phyloP scores from a whole-genome alignment of 1,140 invertebrate species.

The Brachionus calyciflorus region DNA sequence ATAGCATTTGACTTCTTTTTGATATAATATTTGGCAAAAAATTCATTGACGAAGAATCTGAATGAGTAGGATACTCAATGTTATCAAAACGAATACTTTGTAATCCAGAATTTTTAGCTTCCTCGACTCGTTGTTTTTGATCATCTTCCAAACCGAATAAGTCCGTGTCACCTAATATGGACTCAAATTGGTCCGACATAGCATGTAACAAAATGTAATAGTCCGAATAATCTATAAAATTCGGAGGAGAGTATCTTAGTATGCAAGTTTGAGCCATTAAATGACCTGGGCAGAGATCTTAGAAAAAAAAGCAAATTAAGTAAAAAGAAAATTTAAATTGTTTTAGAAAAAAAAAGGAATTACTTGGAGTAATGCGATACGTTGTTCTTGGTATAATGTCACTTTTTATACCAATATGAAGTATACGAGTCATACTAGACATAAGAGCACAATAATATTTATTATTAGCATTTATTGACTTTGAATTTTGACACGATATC shows the following conservation, averaged over 20 bases:
- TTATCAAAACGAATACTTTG: neutral
- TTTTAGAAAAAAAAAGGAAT: neutral
- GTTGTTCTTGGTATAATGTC: neutral
- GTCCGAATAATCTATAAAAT: neutral
- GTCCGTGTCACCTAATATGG: neutral
- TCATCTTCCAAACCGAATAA: neutral
- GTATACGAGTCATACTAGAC: neutral
- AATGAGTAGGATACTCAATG: neutral
- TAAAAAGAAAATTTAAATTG: neutral
- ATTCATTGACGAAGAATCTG: neutral
- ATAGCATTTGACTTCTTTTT: neutral
- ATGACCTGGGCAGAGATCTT: conserved; percentile 9
- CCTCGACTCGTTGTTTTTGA: neutral
- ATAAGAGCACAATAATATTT: neutral
- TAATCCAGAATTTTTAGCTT: neutral
- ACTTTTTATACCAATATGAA: conserved; percentile 7
- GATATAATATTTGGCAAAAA: conserved; percentile 9
- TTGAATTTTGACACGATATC: neutral
- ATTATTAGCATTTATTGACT: neutral
- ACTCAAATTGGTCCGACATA: neutral
- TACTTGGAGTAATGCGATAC: neutral
- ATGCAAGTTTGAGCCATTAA: conserved; percentile 5
- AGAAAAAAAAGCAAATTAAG: neutral
- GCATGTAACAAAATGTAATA: conserved; percentile 4
- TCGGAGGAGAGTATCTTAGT: neutral